Percentiles rank a stretch among this genome's conserved stretches.
These are phyloP conservation scores for Muscidifurax raptorellus DNA, from an alignment of 1,140 invertebrate genomes.

Conservation along the genomic window DNA sequence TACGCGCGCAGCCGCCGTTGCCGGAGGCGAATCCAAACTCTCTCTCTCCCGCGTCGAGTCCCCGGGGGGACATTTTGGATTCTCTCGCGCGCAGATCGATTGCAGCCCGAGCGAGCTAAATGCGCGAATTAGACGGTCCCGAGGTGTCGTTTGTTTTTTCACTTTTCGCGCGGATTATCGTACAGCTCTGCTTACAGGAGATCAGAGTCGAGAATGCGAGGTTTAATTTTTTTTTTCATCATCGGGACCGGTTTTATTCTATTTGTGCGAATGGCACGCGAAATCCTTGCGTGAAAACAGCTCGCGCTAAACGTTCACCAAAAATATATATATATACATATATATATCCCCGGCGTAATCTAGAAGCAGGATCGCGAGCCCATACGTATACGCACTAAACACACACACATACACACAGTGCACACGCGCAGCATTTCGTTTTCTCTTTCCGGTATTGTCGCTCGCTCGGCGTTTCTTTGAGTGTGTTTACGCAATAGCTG, in stretches of 20 bases:
- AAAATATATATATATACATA: too few species aligned
- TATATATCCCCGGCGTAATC: constrained; percentile 59
- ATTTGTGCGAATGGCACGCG: neutral
- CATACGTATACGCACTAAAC: too few species aligned
- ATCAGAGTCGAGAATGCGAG: too few species aligned
- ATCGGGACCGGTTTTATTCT: too few species aligned
- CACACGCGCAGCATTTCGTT: constrained; percentile 3
- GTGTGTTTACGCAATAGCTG: constrained; percentile 75
- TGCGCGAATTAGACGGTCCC: neutral
- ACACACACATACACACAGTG: too few species aligned
- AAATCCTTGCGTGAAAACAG: too few species aligned
- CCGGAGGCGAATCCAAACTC: neutral
- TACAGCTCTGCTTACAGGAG: too few species aligned
- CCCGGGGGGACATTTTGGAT: constrained; percentile 31
- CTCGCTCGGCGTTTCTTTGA: constrained; percentile 62
- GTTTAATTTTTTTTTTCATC: too few species aligned
- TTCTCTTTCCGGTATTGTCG: constrained; percentile 60
- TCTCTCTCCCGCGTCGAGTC: constrained; percentile 27
- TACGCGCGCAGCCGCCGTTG: neutral
- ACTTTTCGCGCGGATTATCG: neutral
- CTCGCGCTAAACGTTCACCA: neutral
- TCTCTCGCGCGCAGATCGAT: constrained; percentile 29
- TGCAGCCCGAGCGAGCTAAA: neutral
- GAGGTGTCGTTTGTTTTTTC: neutral
- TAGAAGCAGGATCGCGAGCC: constrained; percentile 61